These are phyloP conservation scores for Coelopa frigida DNA, from an alignment of 1,140 invertebrate genomes.

Conservation along the genomic window DNA sequence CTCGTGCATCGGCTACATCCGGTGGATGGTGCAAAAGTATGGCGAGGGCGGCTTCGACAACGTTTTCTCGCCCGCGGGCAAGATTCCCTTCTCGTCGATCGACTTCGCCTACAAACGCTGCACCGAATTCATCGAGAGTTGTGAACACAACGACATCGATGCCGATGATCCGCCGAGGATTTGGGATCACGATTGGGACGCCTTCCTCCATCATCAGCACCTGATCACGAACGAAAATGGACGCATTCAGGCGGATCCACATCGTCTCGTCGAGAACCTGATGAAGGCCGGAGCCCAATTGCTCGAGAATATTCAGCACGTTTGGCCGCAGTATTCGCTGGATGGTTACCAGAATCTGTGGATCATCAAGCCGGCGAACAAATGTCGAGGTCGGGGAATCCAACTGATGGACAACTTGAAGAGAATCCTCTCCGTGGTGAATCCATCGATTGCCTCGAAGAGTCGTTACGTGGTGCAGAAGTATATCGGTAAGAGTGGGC, in stretches of 20 bases:
- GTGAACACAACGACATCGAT: constrained; percentile 81
- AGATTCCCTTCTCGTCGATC: constrained; percentile 62
- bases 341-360: constrained; percentile 84
- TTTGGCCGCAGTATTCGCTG: constrained; percentile 74
- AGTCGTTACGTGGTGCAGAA: constrained; percentile 88
- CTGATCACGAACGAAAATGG: constrained; percentile 58
- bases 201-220: constrained; percentile 72
- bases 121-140: constrained; percentile 65
- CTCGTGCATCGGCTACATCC: constrained; percentile 74
- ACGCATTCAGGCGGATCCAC: constrained; percentile 35
- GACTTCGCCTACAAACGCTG: constrained; percentile 73
- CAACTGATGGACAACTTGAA: constrained; percentile 78
- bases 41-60: constrained; percentile 51
- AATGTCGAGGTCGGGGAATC: constrained; percentile 86
- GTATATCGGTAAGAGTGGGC: constrained; percentile 70
- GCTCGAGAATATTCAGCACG: constrained; percentile 47
- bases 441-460: constrained; percentile 54
- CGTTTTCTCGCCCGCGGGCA: constrained; percentile 53
- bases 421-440: constrained; percentile 70
- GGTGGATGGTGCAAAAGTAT: constrained; percentile 60
- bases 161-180: constrained; percentile 57
- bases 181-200: constrained; percentile 80
- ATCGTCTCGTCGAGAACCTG: constrained; percentile 34
- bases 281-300: constrained; percentile 44
- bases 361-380: constrained; percentile 93